These are phyloP conservation scores for Luperina nickerlii DNA, from an alignment of 2,888 invertebrate genomes.

Conservation along the genomic window DNA sequence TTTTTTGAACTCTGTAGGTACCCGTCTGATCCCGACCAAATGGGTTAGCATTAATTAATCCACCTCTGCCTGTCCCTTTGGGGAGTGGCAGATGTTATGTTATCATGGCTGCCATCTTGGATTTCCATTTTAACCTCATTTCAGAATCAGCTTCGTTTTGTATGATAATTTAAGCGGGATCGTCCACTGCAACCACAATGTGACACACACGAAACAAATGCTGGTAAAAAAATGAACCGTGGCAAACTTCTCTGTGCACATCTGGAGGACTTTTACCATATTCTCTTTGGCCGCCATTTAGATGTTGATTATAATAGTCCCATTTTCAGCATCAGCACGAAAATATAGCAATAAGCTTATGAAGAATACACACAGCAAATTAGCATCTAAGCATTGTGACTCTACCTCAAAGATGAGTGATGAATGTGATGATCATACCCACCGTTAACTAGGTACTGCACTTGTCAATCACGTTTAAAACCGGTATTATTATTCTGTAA, in stretches of 20 bases:
- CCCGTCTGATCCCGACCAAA: background rate
- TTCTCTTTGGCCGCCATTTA: background rate
- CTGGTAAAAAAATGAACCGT: background rate
- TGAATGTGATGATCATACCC: background rate
- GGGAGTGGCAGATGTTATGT: background rate
- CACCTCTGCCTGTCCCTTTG: too few relatives aligned
- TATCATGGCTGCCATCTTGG: slow-evolving; percentile 14
- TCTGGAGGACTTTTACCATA: background rate
- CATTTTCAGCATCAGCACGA: background rate
- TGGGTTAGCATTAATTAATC: background rate
- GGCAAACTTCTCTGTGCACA: background rate
- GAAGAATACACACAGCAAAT: too few relatives aligned
- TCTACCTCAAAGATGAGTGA: background rate
- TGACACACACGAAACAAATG: background rate
- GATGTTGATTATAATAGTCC: background rate
- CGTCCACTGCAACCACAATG: background rate
- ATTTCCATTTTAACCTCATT: slow-evolving; percentile 16
- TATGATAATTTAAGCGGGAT: background rate
- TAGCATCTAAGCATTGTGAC: background rate
- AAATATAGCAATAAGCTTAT: too few relatives aligned
- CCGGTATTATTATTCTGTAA: background rate
- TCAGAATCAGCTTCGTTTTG: background rate
- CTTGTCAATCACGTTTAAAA: background rate
- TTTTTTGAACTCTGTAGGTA: background rate
- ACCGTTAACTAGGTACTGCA: background rate